Evolutionary conservation across 2,888 invertebrate genomes (phyloP).

Genomic region (Scaeva pyrastri): DNA sequence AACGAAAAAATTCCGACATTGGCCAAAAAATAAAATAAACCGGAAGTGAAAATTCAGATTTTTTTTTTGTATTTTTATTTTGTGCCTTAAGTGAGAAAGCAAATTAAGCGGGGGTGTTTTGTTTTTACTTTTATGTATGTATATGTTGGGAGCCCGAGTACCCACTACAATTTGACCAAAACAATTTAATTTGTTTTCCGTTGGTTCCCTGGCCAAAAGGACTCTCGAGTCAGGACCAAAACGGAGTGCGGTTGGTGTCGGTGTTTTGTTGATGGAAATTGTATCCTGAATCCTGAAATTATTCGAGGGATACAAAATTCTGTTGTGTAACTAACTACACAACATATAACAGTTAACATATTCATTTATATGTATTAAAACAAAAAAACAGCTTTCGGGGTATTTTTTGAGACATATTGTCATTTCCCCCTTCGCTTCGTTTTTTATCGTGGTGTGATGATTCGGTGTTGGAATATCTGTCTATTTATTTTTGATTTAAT

Average conservation of each 20-base stretch:
- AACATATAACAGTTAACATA: no score
- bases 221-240: conserved; percentile 52
- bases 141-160: neutral
- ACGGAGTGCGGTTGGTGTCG: neutral
- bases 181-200: conserved; percentile 59
- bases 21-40: no score
- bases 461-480: neutral
- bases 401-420: conserved; percentile 32
- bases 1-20: neutral
- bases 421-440: neutral
- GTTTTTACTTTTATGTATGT: neutral
- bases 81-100: conserved; percentile 41
- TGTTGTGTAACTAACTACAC: neutral
- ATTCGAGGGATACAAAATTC: conserved; percentile 15
- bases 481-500: conserved; percentile 37
- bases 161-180: conserved; percentile 18
- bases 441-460: neutral
- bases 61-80: conserved; percentile 26
- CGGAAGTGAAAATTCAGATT: neutral
- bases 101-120: conserved; percentile 50
- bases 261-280: neutral
- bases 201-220: conserved; percentile 23
- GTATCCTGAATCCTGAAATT: neutral
- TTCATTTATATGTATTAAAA: neutral
- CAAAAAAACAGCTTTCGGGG: conserved; percentile 1